A percentile compares a stretch with the other conserved stretches of the same genome.
Conservation (phyloP, 2,113 vertebrate species). For the Emydura subglobosa region DNA sequence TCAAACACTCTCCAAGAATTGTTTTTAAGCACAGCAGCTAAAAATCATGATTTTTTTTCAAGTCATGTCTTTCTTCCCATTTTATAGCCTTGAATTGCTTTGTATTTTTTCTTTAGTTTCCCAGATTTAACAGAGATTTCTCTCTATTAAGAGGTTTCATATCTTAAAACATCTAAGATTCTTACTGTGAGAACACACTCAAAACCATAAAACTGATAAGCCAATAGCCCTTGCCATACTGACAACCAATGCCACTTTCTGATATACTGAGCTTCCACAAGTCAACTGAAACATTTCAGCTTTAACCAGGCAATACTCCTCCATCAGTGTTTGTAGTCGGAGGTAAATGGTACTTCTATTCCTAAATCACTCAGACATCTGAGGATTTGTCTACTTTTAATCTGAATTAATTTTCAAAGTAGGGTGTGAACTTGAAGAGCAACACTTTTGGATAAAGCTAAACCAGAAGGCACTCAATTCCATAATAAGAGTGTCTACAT, state of each 20-base stretch:
- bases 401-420: neutral
- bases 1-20: neutral
- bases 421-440: neutral
- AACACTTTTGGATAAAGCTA: neutral
- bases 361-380: neutral
- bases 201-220: neutral
- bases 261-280: neutral
- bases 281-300: neutral
- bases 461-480: neutral
- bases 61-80: neutral
- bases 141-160: neutral
- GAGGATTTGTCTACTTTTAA: neutral
- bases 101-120: neutral
- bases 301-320: neutral
- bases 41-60: neutral
- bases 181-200: neutral
- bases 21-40: neutral
- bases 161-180: neutral
- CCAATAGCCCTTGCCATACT: rapidly evolving
- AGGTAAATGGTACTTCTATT: neutral
- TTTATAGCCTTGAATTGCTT: neutral
- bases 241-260: neutral
- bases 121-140: neutral
- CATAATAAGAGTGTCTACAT: neutral
- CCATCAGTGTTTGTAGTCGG: neutral